These are phyloP conservation scores for Xenopus petersii DNA, from an alignment of 2,797 vertebrate genomes.

Conservation along the genomic window DNA sequence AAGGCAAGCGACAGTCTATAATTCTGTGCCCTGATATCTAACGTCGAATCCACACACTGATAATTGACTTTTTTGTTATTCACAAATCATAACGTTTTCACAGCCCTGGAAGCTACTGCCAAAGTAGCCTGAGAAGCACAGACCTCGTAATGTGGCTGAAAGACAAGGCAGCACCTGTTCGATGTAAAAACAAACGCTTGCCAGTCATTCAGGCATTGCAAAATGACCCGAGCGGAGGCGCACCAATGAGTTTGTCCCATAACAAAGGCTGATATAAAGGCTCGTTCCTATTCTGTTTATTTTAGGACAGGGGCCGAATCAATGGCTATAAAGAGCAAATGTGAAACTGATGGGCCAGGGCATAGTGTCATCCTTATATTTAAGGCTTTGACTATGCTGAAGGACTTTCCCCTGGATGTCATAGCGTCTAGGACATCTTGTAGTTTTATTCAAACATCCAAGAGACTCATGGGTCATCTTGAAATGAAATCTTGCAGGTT, in stretches of 20 bases:
- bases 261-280: no score
- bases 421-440: no score
- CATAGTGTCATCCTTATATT: no score
- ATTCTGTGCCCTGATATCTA: slow-evolving; percentile 55
- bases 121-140: slow-evolving; percentile 4
- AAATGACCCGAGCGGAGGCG: neutral
- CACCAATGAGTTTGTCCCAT: slow-evolving; percentile 17
- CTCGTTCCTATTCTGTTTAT: no score
- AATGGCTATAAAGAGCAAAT: no score
- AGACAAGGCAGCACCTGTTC: slow-evolving; percentile 45
- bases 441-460: no score
- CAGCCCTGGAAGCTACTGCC: slow-evolving; percentile 21
- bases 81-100: slow-evolving; percentile 53
- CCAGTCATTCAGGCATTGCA: slow-evolving; percentile 27
- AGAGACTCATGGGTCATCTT: no score
- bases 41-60: slow-evolving; percentile 50
- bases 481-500: no score
- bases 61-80: slow-evolving; percentile 60
- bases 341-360: no score
- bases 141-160: slow-evolving; percentile 13
- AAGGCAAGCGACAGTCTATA: slow-evolving; percentile 57
- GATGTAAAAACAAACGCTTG: slow-evolving; percentile 30
- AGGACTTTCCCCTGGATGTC: no score
- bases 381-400: no score
- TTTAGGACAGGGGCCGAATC: no score